Percentiles rank a stretch among this genome's conserved stretches.
These are phyloP conservation scores for Hybos culiciformis DNA, from an alignment of 2,888 invertebrate genomes.

Conservation along the genomic window DNA sequence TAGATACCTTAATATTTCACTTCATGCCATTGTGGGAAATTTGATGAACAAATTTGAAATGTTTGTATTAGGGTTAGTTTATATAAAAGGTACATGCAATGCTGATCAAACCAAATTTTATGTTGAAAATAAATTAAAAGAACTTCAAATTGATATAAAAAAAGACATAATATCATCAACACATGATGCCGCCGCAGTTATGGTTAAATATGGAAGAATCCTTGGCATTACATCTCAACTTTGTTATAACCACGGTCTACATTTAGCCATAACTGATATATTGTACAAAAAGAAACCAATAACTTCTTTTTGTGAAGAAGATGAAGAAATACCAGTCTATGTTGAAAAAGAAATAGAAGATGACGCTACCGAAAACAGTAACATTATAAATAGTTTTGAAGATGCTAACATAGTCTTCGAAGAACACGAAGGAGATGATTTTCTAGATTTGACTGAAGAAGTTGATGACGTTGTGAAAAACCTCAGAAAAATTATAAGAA, in stretches of 20 bases:
- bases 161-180: slow-evolving; percentile 2
- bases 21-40: not conserved
- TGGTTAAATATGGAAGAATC: slow-evolving; percentile 3
- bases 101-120: not conserved
- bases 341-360: not conserved
- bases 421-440: not conserved
- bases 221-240: not conserved
- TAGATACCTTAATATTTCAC: not conserved
- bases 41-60: not conserved
- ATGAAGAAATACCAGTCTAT: not conserved
- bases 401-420: too few species aligned
- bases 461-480: not conserved
- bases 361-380: too few species aligned
- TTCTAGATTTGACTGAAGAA: not conserved
- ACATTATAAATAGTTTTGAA: too few species aligned
- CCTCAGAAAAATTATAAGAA: not conserved
- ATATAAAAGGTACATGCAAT: not conserved
- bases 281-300: not conserved
- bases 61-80: not conserved
- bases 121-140: slow-evolving; percentile 1
- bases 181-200: slow-evolving; percentile 2
- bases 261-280: not conserved
- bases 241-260: not conserved
- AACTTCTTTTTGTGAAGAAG: too few species aligned
- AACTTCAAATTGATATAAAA: slow-evolving; percentile 2